Conservation (phyloP, 1,140 invertebrate genomes). For the Colletes gigas region DNA sequence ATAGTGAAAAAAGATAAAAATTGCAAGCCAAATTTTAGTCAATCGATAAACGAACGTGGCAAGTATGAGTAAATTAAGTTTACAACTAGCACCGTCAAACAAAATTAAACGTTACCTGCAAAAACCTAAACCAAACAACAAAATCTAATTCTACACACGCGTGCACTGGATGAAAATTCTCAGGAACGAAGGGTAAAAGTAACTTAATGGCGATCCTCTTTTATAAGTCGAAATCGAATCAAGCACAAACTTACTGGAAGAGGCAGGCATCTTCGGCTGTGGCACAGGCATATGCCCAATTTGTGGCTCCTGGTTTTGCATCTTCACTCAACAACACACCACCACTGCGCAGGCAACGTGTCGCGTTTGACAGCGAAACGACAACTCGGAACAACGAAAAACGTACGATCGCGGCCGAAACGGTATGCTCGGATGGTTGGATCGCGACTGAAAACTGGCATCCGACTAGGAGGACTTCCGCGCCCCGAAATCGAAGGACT, state of each 20-base stretch:
- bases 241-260: slow-evolving; percentile 72
- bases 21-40: too few relatives aligned
- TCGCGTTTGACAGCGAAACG: not conserved
- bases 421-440: not conserved
- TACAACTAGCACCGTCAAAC: too few relatives aligned
- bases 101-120: too few relatives aligned
- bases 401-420: not conserved
- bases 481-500: not conserved
- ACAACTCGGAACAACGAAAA: not conserved
- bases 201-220: too few relatives aligned
- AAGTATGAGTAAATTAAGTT: too few relatives aligned
- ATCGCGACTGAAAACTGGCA: not conserved
- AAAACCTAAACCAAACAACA: too few relatives aligned
- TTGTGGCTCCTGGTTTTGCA: slow-evolving; percentile 69
- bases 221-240: not conserved
- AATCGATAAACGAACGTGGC: too few relatives aligned
- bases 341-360: not conserved
- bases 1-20: too few relatives aligned
- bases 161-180: too few relatives aligned
- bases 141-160: too few relatives aligned
- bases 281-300: slow-evolving; percentile 62
- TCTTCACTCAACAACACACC: slow-evolving; percentile 49
- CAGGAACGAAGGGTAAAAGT: too few relatives aligned
- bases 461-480: not conserved
- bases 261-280: slow-evolving; percentile 67